Percentiles rank a stretch among this genome's conserved stretches.
phyloP scores from a whole-genome alignment of 2,888 invertebrate genomes.

The Danaus chrysippus region DNA sequence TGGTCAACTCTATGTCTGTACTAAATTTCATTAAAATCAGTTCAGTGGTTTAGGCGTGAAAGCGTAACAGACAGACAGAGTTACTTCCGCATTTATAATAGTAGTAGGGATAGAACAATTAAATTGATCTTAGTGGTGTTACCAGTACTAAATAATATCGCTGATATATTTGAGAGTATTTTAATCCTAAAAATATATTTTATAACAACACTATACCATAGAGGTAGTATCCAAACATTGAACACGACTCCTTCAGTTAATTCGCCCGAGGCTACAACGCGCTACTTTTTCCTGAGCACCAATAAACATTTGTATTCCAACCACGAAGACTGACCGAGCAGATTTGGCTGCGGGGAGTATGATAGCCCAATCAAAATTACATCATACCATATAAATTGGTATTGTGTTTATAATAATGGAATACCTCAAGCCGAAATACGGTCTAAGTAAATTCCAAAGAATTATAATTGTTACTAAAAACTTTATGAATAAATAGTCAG shows the following conservation, averaged over 20 bases:
- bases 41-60: no score
- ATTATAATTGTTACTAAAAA: no score
- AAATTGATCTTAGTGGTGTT: no score
- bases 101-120: no score
- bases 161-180: not conserved
- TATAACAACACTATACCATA: slow-evolving; percentile 36
- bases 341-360: slow-evolving; percentile 35
- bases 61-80: no score
- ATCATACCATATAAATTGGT: not conserved
- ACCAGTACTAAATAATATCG: no score
- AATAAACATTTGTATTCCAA: slow-evolving; percentile 75
- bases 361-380: slow-evolving; percentile 7
- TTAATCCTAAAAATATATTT: slow-evolving; percentile 2
- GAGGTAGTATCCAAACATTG: slow-evolving; percentile 36
- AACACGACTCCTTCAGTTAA: slow-evolving; percentile 67
- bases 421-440: no score
- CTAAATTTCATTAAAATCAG: no score
- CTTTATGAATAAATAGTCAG: no score
- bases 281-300: slow-evolving; percentile 72
- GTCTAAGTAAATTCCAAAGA: no score
- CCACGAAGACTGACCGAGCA: slow-evolving; percentile 37
- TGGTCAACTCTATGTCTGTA: no score
- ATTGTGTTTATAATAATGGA: slow-evolving; percentile 7
- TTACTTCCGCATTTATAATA: no score
- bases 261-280: slow-evolving; percentile 58